Evolutionary conservation across 2,797 vertebrate genomes (phyloP).

Genomic region (Hybognathus amarus): DNA sequence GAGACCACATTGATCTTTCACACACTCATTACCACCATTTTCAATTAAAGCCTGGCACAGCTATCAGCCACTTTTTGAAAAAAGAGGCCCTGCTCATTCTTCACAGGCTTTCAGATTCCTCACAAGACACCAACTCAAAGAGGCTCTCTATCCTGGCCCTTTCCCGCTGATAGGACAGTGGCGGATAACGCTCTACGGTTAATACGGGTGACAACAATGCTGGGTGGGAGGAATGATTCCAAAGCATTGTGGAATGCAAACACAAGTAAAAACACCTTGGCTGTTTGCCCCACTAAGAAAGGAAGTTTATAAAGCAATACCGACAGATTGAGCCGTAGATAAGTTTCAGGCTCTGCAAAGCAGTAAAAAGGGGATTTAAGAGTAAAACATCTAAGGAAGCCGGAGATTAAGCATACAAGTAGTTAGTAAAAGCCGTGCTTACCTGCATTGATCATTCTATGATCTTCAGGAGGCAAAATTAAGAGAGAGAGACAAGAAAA

Average conservation of each 20-base stretch:
- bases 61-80: conserved; percentile 58
- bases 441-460: conserved; percentile 80
- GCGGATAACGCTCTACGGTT: conserved; percentile 16
- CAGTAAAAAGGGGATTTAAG: conserved; percentile 2
- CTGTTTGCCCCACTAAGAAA: not conserved
- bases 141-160: conserved; percentile 39
- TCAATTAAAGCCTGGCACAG: conserved; percentile 65
- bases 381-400: conserved; percentile 23
- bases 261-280: conserved; percentile 19
- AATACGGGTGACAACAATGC: conserved; percentile 36
- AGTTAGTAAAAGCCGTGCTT: conserved; percentile 63
- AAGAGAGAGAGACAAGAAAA: conserved; percentile 46
- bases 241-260: conserved; percentile 36
- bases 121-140: conserved; percentile 48
- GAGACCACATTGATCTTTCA: conserved; percentile 63
- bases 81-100: conserved; percentile 58
- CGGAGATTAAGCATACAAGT: conserved; percentile 17
- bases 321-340: not conserved
- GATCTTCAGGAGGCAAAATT: conserved; percentile 74
- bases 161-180: conserved; percentile 31
- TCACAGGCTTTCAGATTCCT: conserved; percentile 46
- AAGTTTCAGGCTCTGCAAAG: not conserved
- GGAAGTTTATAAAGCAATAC: conserved; percentile 21
- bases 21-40: conserved; percentile 64
- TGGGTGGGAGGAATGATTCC: conserved; percentile 16